phyloP scores from a whole-genome alignment of 2,113 vertebrate genomes.

The Rafetus swinhoei region DNA sequence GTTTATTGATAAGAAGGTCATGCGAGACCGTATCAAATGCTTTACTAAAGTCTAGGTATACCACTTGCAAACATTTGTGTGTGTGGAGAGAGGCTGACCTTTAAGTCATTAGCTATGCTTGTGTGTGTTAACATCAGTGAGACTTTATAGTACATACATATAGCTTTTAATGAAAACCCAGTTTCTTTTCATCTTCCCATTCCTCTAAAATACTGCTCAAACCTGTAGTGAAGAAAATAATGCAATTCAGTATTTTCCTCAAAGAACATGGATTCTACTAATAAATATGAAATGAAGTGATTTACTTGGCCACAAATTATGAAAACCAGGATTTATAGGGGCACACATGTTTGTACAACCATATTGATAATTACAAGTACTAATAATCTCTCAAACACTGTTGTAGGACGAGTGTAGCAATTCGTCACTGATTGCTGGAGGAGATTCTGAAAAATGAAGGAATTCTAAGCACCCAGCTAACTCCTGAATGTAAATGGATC shows the following conservation, averaged over 20 bases:
- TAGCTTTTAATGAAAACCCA: not conserved
- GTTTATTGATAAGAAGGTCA: too few species aligned
- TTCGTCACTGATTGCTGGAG: not conserved
- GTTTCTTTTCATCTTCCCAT: not conserved
- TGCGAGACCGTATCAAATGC: too few species aligned
- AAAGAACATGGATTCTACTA: not conserved
- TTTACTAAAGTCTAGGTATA: too few species aligned
- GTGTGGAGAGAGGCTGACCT: not conserved
- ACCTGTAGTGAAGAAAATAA: not conserved
- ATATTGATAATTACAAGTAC: slow-evolving; percentile 62
- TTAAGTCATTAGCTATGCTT: rapidly evolving
- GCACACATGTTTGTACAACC: slow-evolving; percentile 34
- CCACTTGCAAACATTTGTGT: too few species aligned
- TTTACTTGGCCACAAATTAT: not conserved
- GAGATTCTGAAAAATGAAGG: not conserved
- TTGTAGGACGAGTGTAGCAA: slow-evolving; percentile 14
- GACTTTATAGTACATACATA: not conserved
- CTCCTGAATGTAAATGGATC: not conserved
- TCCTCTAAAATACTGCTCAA: not conserved
- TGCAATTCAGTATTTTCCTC: not conserved
- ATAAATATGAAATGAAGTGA: not conserved
- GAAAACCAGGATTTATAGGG: slow-evolving; percentile 18
- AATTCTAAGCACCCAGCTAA: not conserved
- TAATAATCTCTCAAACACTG: slow-evolving; percentile 47
- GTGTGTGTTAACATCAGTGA: not conserved